These are phyloP conservation scores for Isotomurus palustris DNA, from an alignment of 2,888 invertebrate species.

Conservation along the genomic window DNA sequence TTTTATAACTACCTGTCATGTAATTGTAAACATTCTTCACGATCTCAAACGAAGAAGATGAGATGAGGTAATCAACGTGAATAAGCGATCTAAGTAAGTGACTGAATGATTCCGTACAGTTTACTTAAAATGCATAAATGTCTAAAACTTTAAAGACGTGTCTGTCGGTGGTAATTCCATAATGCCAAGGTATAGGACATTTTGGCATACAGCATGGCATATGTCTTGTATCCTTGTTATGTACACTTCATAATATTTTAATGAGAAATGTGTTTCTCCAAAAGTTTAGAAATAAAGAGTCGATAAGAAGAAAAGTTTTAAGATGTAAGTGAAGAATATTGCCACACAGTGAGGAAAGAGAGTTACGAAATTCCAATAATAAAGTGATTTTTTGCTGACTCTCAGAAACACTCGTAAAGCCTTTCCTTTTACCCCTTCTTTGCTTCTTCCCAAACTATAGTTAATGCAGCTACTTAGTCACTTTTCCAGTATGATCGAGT, in stretches of 20 bases:
- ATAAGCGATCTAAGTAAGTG: background rate
- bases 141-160: no score
- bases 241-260: slow-evolving; percentile 11
- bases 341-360: background rate
- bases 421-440: no score
- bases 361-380: slow-evolving; percentile 7
- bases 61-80: no score
- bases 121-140: no score
- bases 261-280: slow-evolving; percentile 10
- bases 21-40: slow-evolving; percentile 7
- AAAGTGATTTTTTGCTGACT: slow-evolving; percentile 13
- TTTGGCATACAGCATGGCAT: background rate
- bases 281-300: background rate
- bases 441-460: no score
- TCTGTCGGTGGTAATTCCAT: no score
- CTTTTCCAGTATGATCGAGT: no score
- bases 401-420: no score
- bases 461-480: no score
- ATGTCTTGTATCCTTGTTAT: background rate
- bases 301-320: background rate
- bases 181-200: no score
- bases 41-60: no score
- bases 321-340: background rate
- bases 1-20: slow-evolving; percentile 13
- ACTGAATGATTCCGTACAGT: background rate